Evolutionary conservation across 2,888 invertebrate genomes (phyloP).

Genomic region (Lymantria dispar): DNA sequence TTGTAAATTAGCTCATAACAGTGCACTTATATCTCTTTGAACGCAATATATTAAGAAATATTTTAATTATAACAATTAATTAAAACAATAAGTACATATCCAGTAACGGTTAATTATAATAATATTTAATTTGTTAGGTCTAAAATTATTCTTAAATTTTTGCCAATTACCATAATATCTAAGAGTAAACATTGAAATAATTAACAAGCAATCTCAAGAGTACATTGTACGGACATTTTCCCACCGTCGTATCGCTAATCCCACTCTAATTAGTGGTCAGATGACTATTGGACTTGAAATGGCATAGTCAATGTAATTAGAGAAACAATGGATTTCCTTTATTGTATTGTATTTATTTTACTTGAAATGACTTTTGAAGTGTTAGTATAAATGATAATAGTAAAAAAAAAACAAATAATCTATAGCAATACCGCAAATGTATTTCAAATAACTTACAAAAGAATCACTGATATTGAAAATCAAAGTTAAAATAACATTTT

Average conservation of each 20-base stretch:
- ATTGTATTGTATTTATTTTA: constrained; percentile 25
- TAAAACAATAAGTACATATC: too few species aligned
- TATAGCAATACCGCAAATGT: constrained; percentile 21
- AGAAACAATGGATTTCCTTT: constrained; percentile 53
- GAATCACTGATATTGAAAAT: constrained; percentile 52
- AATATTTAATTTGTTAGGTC: too few species aligned
- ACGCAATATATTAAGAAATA: too few species aligned
- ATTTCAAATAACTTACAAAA: constrained; percentile 36
- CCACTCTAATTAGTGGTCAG: constrained; percentile 73
- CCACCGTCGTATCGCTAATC: constrained; percentile 64
- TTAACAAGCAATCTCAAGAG: constrained; percentile 61
- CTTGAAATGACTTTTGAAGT: background rate
- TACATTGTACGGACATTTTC: constrained; percentile 47
- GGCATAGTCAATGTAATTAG: constrained; percentile 71
- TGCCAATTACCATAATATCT: constrained; percentile 22
- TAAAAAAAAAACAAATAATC: background rate
- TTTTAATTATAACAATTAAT: too few species aligned
- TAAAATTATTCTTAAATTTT: constrained; percentile 22
- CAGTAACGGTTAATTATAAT: too few species aligned
- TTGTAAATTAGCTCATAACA: too few species aligned
- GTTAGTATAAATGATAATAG: background rate
- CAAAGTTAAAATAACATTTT: constrained; percentile 61
- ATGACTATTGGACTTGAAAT: constrained; percentile 78
- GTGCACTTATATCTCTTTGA: too few species aligned
- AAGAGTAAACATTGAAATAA: constrained; percentile 44